These are phyloP conservation scores for Carcina quercana DNA, from an alignment of 2,888 invertebrate species.

Conservation along the genomic window DNA sequence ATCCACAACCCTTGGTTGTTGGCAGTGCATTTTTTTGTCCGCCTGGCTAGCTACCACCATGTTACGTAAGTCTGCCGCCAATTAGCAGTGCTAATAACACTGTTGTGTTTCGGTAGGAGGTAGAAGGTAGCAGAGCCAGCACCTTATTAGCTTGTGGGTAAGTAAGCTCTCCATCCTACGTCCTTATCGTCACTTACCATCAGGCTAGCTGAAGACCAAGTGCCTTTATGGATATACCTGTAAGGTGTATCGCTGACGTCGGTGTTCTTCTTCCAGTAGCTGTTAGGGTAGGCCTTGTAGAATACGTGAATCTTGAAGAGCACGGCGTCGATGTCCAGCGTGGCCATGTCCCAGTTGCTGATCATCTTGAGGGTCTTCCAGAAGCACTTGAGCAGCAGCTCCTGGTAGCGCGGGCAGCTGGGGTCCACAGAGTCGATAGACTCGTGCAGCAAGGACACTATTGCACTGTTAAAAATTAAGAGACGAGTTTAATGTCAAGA, in stretches of 20 bases:
- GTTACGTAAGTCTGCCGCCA: no score
- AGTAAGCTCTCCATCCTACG: no score
- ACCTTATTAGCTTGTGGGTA: no score
- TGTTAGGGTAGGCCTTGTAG: conserved; percentile 89
- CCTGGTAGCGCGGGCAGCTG: conserved; percentile 80
- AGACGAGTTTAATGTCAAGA: no score
- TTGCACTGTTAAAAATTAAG: conserved; percentile 85
- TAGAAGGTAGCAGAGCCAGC: no score
- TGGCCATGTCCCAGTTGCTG: conserved; percentile 83
- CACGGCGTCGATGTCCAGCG: conserved; percentile 84
- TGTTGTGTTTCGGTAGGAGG: no score
- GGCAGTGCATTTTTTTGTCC: no score
- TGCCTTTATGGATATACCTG: conserved; percentile 44
- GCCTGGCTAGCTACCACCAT: no score
- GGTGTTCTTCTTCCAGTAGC: conserved; percentile 89
- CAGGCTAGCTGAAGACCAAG: no score
- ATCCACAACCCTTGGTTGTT: no score
- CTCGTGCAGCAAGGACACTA: conserved; percentile 91
- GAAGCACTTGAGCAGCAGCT: conserved; percentile 92
- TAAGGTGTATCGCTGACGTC: conserved; percentile 87
- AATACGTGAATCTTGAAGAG: conserved; percentile 91
- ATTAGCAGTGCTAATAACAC: no score
- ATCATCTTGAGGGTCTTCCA: conserved; percentile 96
- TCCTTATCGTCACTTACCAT: no score
- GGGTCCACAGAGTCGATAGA: conserved; percentile 81